These are phyloP conservation scores for Champsocephalus gunnari DNA, from an alignment of 2,797 vertebrate genomes.

Conservation along the genomic window DNA sequence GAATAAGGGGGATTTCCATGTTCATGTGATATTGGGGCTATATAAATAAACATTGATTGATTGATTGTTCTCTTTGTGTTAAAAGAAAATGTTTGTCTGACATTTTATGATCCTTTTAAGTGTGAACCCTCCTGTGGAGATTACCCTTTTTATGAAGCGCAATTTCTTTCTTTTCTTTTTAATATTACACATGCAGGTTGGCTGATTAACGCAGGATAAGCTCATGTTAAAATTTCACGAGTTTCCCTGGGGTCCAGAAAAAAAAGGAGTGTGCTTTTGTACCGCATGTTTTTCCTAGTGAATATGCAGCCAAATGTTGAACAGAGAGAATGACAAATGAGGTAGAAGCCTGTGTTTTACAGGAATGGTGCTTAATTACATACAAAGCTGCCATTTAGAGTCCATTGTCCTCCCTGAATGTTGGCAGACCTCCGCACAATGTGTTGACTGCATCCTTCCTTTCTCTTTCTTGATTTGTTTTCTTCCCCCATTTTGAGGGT, in stretches of 20 bases:
- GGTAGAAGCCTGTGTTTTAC: constrained; percentile 56
- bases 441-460: constrained; percentile 67
- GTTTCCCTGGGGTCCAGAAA: constrained; percentile 31
- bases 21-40: too few relatives aligned
- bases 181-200: constrained; percentile 5
- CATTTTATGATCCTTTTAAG: neutral
- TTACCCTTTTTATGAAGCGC: constrained; percentile 8
- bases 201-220: constrained; percentile 19
- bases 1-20: neutral
- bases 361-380: constrained; percentile 74
- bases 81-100: neutral
- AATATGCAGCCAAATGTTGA: constrained; percentile 59
- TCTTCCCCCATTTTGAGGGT: constrained; percentile 53
- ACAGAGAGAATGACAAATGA: constrained; percentile 63
- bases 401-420: constrained; percentile 69
- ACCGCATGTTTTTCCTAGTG: constrained; percentile 32
- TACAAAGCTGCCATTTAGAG: constrained; percentile 74
- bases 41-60: too few relatives aligned
- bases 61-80: neutral
- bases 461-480: constrained; percentile 67
- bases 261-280: constrained; percentile 26
- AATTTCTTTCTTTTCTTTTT: constrained; percentile 8
- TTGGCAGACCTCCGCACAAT: constrained; percentile 69
- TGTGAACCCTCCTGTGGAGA: neutral
- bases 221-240: constrained; percentile 33